These are phyloP conservation scores for Abscondita cerata DNA, from an alignment of 2,888 invertebrate species.

Conservation along the genomic window DNA sequence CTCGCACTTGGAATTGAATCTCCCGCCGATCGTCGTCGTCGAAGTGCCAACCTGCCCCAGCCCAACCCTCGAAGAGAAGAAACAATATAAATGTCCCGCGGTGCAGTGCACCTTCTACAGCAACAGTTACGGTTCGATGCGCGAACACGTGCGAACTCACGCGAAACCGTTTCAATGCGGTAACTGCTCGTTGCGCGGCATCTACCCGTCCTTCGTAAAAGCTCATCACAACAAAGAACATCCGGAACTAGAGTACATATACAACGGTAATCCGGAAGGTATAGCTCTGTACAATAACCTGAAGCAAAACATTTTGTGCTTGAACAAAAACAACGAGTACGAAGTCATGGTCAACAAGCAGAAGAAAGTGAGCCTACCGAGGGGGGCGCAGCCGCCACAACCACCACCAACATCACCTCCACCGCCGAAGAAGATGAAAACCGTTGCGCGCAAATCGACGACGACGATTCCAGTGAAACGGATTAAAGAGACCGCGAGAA, in stretches of 20 bases:
- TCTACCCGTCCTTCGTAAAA: slow-evolving; percentile 46
- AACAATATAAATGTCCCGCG: slow-evolving; percentile 54
- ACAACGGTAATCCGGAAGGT: slow-evolving; percentile 35
- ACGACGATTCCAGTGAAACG: background rate
- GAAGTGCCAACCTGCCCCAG: background rate
- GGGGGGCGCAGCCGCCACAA: background rate
- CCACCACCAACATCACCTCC: background rate
- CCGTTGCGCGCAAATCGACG: slow-evolving; percentile 31
- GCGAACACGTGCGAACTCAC: slow-evolving; percentile 58
- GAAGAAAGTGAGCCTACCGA: no score
- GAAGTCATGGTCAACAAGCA: background rate
- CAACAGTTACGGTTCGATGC: slow-evolving; percentile 49
- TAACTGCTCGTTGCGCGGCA: slow-evolving; percentile 54
- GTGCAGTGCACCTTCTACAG: slow-evolving; percentile 52
- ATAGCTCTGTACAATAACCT: slow-evolving; percentile 17
- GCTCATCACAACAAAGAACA: slow-evolving; percentile 52
- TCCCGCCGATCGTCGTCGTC: background rate
- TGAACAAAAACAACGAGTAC: slow-evolving; percentile 21
- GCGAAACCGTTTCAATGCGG: slow-evolving; percentile 57
- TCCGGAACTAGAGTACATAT: slow-evolving; percentile 46
- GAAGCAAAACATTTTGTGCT: slow-evolving; percentile 21
- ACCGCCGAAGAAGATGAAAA: background rate
- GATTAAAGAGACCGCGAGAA: slow-evolving; percentile 42
- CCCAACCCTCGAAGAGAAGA: slow-evolving; percentile 33
- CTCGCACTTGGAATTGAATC: slow-evolving; percentile 49